Base-by-base conservation (phyloP, 2,888 invertebrate species). In the Siphlonurus alternatus region DNA sequence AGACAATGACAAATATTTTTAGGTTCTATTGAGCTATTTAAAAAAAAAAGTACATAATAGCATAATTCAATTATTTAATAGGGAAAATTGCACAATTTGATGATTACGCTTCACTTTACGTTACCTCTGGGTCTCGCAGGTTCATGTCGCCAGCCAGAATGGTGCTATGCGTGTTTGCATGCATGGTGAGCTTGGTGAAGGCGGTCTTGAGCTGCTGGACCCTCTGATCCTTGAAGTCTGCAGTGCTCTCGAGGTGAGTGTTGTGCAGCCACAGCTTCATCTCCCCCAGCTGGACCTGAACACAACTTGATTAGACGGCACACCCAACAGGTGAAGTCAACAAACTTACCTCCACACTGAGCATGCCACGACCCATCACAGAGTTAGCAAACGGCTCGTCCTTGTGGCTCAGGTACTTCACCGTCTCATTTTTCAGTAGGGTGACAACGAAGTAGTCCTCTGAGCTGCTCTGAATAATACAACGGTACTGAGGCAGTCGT, bases 131-230 rank as follows among this genome's bases (percentile, higher is more conserved):
- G 69, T 83, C 83, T 54, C 83, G 71, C 1, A 83, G 69, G 71
- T 84, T 84, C 25, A 83, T 71, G 71, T 83, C 83, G 1, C 83
- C 83, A 25, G 78, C 83, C 72, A 82, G 80, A 59, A 84, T 73
- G 0, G 79, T 77, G 3, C 70, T 69, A 38, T 70, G 68, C n/a
- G 72, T 69, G 18, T 68, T 63, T n/a, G 71, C 68, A 19, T 68
- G 66, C 2, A 67, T 64, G 15, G 61, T 65, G 2, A 67, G 63
- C 1, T 68, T 61, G 22, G 73, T 68, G 63, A 80, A 76, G 2
- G 72, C 72, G 1, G 65, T 68, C 63, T 71, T 71, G 53, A 81
- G 70, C 68, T 83, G 82, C 1, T 70, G 70, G 59, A 73, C 73
- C 54, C 83, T 71, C 67, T 77, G 77, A 0, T 67, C 70, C 2